These are phyloP conservation scores for Tolypeutes matacus DNA, from an alignment of 2,797 vertebrate genomes.

Conservation along the genomic window DNA sequence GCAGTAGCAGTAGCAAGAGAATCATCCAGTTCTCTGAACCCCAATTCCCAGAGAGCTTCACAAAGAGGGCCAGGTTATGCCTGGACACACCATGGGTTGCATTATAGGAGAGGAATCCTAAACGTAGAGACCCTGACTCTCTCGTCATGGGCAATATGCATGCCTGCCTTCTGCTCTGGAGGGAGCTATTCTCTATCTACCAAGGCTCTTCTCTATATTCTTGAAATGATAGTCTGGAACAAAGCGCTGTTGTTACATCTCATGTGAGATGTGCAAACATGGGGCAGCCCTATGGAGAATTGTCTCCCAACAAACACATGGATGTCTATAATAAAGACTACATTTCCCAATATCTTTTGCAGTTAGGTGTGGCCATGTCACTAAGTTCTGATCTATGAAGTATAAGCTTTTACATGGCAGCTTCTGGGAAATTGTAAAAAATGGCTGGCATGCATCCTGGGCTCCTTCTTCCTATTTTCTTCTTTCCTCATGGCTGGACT, in stretches of 20 bases:
- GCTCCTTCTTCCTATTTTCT: neutral
- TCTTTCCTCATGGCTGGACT: neutral
- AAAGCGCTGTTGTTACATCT: neutral
- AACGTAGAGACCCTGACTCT: neutral
- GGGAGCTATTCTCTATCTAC: neutral
- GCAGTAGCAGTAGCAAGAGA: neutral
- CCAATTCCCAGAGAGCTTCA: neutral
- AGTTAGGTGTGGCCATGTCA: neutral
- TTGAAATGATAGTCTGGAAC: neutral
- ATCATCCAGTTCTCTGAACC: neutral
- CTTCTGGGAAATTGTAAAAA: constrained; percentile 26
- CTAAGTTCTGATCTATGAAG: neutral
- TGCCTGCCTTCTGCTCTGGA: neutral
- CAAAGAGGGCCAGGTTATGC: neutral
- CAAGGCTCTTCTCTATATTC: neutral
- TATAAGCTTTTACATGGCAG: neutral
- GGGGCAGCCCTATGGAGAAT: neutral
- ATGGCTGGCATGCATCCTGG: neutral
- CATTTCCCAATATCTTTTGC: neutral
- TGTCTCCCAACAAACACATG: neutral
- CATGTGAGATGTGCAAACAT: neutral
- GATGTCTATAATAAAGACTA: neutral
- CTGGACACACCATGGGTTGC: neutral
- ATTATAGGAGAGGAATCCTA: constrained; percentile 15
- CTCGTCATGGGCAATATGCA: neutral